Evolutionary conservation across 1,140 invertebrate species (phyloP).

Genomic region (Drosophila ficusphila): DNA sequence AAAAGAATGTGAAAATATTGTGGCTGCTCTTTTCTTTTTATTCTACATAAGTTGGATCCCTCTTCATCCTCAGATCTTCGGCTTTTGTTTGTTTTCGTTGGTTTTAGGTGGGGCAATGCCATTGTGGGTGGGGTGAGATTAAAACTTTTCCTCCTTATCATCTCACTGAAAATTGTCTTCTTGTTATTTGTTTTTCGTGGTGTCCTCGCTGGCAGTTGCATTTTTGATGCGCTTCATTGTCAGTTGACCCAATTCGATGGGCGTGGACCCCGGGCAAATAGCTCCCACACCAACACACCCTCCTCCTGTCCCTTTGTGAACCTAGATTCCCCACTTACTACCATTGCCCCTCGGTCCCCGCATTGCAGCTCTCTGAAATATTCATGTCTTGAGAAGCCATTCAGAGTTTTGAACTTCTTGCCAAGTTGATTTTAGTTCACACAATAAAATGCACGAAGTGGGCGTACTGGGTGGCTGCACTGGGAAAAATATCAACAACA

Average conservation of each 20-base stretch:
- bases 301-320: not conserved
- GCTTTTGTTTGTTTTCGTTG: conserved; percentile 42
- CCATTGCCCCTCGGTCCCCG: not conserved
- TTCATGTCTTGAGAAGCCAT: conserved; percentile 75
- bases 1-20: conserved; percentile 53
- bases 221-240: conserved; percentile 69
- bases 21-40: conserved; percentile 74
- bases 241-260: conserved; percentile 74
- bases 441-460: conserved; percentile 74
- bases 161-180: conserved; percentile 24
- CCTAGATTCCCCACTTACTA: conserved; percentile 4
- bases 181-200: conserved; percentile 42
- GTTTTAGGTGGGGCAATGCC: not conserved
- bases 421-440: conserved; percentile 60
- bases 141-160: conserved; percentile 38
- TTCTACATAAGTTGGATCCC: conserved; percentile 45
- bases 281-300: conserved; percentile 52
- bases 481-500: not conserved
- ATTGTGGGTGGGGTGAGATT: conserved; percentile 10
- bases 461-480: conserved; percentile 2
- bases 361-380: conserved; percentile 38
- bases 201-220: conserved; percentile 65
- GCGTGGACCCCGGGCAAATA: conserved; percentile 44
- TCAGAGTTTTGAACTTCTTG: conserved; percentile 76
- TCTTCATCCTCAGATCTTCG: conserved; percentile 21